Base-by-base conservation (phyloP, 1,140 invertebrate genomes). In the Pachypeltis micranthus region DNA sequence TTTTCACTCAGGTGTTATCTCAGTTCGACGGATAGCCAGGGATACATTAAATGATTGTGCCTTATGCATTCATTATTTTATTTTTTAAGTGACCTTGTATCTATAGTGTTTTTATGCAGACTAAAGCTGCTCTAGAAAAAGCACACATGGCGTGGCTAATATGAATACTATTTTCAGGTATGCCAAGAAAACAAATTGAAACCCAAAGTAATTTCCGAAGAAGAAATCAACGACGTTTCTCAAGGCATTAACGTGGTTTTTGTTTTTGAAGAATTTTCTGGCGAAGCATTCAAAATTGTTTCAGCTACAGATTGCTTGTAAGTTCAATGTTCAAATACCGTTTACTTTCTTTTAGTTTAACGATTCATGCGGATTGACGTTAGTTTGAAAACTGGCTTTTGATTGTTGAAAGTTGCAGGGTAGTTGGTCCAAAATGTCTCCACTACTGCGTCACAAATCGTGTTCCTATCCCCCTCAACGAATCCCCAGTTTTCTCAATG, bases 361-460 rank as follows among this genome's bases (percentile, higher is more conserved):
- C 14, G 7, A 31, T 25, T 27, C 7, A 24, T 58, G 12, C 14
- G 26, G 14, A 16, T 7, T 44, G 1, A 4, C 27, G 24, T 10
- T 60, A 61, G 23, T 7, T 28, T 44, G 16, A 44, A 31, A n/a
- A 28, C 16, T 54, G 44, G n/a, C 21, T 31, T 2, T 29, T 31
- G 21, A 27, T 24, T 63, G 7, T 64, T 62, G 65, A 57, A 68
- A 75, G 67, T 67, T 83, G 76, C 72, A 86, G 85, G 70, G 79
- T 93, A 61, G 73, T 91, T 62, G 90, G 90, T 0, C 88, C 91
- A 12, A 78, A 81, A 34, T 93, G 89, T 71, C 72, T 93, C n/a
- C 74, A 88, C 12, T 79, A 81, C 59, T 92, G 88, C 70, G 74
- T 92, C 47, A 77, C 80, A 19, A 81, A 84, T 69, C 81, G 81